These are phyloP conservation scores for Mechanitis messenoides DNA, from an alignment of 2,888 invertebrate genomes.

Conservation along the genomic window DNA sequence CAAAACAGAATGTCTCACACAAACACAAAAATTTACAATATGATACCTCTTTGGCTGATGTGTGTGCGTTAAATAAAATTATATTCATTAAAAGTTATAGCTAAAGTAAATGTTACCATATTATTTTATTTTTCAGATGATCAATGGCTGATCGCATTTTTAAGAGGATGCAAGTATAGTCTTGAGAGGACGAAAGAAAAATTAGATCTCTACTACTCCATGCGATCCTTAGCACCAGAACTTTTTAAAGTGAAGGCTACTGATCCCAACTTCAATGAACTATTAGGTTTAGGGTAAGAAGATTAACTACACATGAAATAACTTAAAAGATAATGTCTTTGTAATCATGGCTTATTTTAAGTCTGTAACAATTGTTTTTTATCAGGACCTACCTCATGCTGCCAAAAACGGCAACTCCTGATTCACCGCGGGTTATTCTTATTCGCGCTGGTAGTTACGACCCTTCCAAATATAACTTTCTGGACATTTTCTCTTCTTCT, in stretches of 20 bases:
- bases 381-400: constrained; percentile 35
- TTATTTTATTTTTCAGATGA: constrained; percentile 66
- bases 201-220: constrained; percentile 74
- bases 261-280: constrained; percentile 44
- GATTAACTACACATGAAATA: no score
- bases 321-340: no score
- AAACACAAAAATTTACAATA: no score
- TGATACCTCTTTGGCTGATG: no score
- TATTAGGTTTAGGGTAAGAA: constrained; percentile 45
- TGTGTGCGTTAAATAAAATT: no score
- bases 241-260: constrained; percentile 46
- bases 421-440: constrained; percentile 60
- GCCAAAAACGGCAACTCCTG: constrained; percentile 34
- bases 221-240: constrained; percentile 72
- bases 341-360: neutral
- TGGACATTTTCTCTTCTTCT: constrained; percentile 42
- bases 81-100: no score
- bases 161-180: constrained; percentile 81
- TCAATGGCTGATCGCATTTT: constrained; percentile 78
- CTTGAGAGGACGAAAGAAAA: constrained; percentile 77
- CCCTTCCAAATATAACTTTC: constrained; percentile 36
- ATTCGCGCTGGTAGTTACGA: constrained; percentile 48
- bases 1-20: no score
- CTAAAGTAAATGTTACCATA: neutral
- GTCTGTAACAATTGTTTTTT: constrained; percentile 6